Evolutionary conservation across 2,888 invertebrate species (phyloP).

Genomic region (Endomychus coccineus): DNA sequence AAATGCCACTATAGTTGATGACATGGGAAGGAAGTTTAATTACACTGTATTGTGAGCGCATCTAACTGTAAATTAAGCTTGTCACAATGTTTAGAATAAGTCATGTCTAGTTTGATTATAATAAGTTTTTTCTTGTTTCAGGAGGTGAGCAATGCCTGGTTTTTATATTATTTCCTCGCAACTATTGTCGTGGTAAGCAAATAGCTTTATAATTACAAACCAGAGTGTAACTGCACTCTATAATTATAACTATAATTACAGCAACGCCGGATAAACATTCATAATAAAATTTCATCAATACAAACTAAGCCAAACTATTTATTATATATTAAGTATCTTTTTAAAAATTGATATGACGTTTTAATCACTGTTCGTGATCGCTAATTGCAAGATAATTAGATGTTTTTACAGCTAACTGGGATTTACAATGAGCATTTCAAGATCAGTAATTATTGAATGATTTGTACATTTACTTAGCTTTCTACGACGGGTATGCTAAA

Average conservation of each 20-base stretch:
- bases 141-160: constrained; percentile 38
- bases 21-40: no score
- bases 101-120: constrained; percentile 10
- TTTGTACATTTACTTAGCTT: no score
- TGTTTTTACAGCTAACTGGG: no score
- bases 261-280: constrained; percentile 20
- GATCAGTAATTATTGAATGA: no score
- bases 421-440: no score
- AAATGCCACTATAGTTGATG: no score
- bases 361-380: constrained; percentile 30
- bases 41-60: no score
- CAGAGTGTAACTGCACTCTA: constrained; percentile 31
- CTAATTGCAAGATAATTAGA: no score
- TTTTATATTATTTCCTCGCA: constrained; percentile 12
- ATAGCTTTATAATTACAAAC: constrained; percentile 41
- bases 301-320: constrained; percentile 17
- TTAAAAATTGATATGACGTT: constrained; percentile 31
- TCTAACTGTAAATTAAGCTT: no score
- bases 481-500: no score
- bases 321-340: constrained; percentile 23
- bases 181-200: constrained; percentile 36
- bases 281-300: constrained; percentile 41
- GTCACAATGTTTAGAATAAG: no score
- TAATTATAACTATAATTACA: constrained; percentile 41
- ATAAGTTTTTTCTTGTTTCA: constrained; percentile 34